Evolutionary conservation across 2,888 invertebrate genomes (phyloP), one percentile per base, ranked within the genome.

Genomic region (Platycheirus rosarum): DNA sequence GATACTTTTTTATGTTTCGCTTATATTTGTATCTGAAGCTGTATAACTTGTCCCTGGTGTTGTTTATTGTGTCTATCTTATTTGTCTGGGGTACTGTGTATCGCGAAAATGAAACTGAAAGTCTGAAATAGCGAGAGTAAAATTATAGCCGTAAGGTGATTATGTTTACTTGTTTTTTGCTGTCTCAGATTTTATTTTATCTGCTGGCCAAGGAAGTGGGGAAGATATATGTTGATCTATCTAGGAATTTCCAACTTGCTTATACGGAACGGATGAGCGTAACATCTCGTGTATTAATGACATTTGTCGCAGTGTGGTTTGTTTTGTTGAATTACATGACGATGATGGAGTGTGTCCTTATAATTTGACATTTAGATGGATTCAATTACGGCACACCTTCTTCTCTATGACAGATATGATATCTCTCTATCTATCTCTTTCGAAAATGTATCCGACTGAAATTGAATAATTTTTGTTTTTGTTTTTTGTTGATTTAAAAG

Each of bases 291-390:
- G 62, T 40, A 44, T 66, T 62, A 68, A 77, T 82, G 82, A 77
- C 82, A 82, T 82, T 82, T 82, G 76, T 77, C 68, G n/a, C n/a
- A 77, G 62, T 53, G 68, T 16, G 40, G 14, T 68, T 13, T 20
- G 29, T 20, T 35, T 55, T 57, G n/a, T 51, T 13, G 11, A 11
- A 35, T 53, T 53, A 42, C 65, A 48, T 75, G 80, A 82, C 29
- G 75, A 53, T 76, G 71, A 77, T 79, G 63, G 82, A 82, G 73
- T 82, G 57, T 71, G 73, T 82, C 77, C 82, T 82, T 82, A 77
- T 63, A 73, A 68, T 77, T 62, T 77, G 82, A 73, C 82, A 82
- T 82, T 82, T 77, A 53, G 66, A 63, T 73, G 51, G 48, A 73
- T 73, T 46, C 71, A 82, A 77, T 77, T 82, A 77, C 71, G 82